Evolutionary conservation across 2,888 invertebrate genomes (phyloP).

Genomic region (Rhamnusium bicolor): DNA sequence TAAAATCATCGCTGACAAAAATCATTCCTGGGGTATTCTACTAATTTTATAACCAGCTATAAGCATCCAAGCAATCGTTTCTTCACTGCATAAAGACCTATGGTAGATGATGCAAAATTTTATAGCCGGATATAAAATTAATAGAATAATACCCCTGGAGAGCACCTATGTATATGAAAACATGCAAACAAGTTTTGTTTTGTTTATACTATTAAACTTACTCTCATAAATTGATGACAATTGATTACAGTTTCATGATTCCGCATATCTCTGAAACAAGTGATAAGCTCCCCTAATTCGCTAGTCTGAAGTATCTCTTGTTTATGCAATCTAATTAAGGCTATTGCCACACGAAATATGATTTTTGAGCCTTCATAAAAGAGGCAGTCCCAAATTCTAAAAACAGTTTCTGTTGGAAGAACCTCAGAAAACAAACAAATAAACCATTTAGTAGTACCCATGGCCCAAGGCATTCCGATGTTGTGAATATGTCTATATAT

Average conservation of each 20-base stretch:
- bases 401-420: slow-evolving; percentile 93
- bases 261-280: slow-evolving; percentile 87
- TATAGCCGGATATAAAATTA: too few relatives aligned
- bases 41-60: too few relatives aligned
- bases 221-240: slow-evolving; percentile 93
- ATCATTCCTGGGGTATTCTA: too few relatives aligned
- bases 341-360: slow-evolving; percentile 89
- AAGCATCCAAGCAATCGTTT: too few relatives aligned
- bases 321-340: slow-evolving; percentile 84
- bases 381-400: slow-evolving; percentile 96
- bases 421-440: slow-evolving; percentile 95
- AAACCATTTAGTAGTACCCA: slow-evolving; percentile 96
- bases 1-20: too few relatives aligned
- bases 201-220: slow-evolving; percentile 69
- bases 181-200: too few relatives aligned
- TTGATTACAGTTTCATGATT: slow-evolving; percentile 84
- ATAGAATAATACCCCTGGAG: too few relatives aligned
- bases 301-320: slow-evolving; percentile 82
- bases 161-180: too few relatives aligned
- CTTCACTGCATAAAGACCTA: too few relatives aligned
- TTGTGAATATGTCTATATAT: slow-evolving; percentile 86
- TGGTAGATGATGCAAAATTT: too few relatives aligned
- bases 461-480: slow-evolving; percentile 90
- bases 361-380: slow-evolving; percentile 96
- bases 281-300: slow-evolving; percentile 86